A percentile compares a stretch with the other conserved stretches of the same genome.
These are phyloP conservation scores for Argynnis bischoffii DNA, from an alignment of 2,888 invertebrate genomes.

Conservation along the genomic window DNA sequence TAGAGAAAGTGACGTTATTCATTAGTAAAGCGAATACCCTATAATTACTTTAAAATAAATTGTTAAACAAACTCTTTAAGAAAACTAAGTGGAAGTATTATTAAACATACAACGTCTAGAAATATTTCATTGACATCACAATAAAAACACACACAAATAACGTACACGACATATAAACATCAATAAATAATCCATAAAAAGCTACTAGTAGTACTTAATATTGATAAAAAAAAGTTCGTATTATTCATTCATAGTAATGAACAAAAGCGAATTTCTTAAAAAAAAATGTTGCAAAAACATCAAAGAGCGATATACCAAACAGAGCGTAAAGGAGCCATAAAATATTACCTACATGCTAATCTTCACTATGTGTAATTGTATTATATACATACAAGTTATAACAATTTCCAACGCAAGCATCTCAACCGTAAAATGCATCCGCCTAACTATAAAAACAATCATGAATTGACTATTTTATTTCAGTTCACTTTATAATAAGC, in stretches of 20 bases:
- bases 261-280: slow-evolving; percentile 39
- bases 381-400: slow-evolving; percentile 57
- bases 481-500: slow-evolving; percentile 6
- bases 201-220: slow-evolving; percentile 13
- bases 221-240: slow-evolving; percentile 17
- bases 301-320: slow-evolving; percentile 68
- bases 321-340: slow-evolving; percentile 78
- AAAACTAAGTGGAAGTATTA: neutral
- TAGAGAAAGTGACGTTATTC: slow-evolving; percentile 44
- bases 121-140: neutral
- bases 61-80: slow-evolving; percentile 8
- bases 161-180: neutral
- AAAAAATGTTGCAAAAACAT: slow-evolving; percentile 72
- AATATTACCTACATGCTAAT: slow-evolving; percentile 80
- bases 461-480: slow-evolving; percentile 9
- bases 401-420: slow-evolving; percentile 72
- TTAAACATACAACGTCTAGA: neutral
- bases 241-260: slow-evolving; percentile 32
- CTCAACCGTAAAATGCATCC: slow-evolving; percentile 62
- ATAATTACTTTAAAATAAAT: slow-evolving; percentile 28
- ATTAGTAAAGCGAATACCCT: slow-evolving; percentile 32
- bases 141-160: slow-evolving; percentile 4
- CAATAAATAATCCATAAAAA: slow-evolving; percentile 15
- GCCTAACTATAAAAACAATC: slow-evolving; percentile 33
- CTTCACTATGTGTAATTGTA: slow-evolving; percentile 69